phyloP scores from a whole-genome alignment of 2,888 invertebrate genomes.

The Synergus gifuensis region DNA sequence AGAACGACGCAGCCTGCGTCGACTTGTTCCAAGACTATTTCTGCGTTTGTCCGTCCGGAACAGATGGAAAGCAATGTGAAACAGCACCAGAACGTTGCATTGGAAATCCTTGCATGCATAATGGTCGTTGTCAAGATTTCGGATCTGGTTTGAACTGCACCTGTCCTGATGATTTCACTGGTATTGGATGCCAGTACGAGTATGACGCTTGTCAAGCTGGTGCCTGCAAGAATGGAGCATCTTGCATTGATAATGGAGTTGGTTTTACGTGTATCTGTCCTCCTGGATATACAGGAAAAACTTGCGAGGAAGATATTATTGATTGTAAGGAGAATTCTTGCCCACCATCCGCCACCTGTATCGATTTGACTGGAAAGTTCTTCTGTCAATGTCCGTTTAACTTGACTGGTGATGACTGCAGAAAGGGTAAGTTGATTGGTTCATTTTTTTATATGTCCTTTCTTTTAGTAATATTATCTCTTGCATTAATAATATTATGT shows the following conservation, averaged over 20 bases:
- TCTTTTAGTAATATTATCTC: constrained; percentile 27
- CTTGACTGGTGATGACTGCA: constrained; percentile 96
- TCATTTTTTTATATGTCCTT: constrained; percentile 18
- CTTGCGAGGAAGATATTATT: constrained; percentile 93
- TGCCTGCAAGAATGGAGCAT: constrained; percentile 95
- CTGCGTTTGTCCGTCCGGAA: constrained; percentile 96
- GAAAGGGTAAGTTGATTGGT: constrained; percentile 86
- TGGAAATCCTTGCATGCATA: constrained; percentile 95
- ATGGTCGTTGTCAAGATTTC: constrained; percentile 96
- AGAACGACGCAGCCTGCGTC: constrained; percentile 95
- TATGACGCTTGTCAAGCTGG: constrained; percentile 94
- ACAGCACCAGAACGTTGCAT: constrained; percentile 97
- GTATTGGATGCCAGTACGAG: constrained; percentile 95
- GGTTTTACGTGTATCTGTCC: constrained; percentile 93
- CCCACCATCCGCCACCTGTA: constrained; percentile 94
- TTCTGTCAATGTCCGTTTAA: constrained; percentile 99
- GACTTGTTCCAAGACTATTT: constrained; percentile 95
- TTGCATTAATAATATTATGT: constrained; percentile 40
- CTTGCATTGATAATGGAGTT: constrained; percentile 91
- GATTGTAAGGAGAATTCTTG: constrained; percentile 97
- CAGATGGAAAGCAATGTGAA: constrained; percentile 97
- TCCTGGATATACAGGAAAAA: constrained; percentile 86
- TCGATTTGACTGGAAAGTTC: constrained; percentile 93
- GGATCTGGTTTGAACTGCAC: constrained; percentile 97
- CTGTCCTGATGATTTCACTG: constrained; percentile 91